Percentiles rank a stretch among this genome's conserved stretches.
Conservation (phyloP, 2,113 vertebrate species). For the Phainopepla nitens region DNA sequence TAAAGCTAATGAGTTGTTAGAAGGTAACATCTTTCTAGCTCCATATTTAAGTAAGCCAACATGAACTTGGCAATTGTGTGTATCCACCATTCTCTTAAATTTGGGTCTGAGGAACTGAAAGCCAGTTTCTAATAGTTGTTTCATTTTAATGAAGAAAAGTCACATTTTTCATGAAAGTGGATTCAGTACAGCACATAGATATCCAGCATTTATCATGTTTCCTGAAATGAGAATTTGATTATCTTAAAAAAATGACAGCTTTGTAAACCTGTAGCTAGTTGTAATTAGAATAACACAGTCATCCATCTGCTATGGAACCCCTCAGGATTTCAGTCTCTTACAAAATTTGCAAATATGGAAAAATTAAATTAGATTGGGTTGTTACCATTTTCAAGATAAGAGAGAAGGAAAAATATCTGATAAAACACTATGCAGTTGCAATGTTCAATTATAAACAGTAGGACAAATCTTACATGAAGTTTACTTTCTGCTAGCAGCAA, state of each 20-base stretch:
- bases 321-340: conserved; percentile 64
- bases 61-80: rapidly evolving
- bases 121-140: neutral
- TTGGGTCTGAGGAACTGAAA: neutral
- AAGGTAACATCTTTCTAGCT: neutral
- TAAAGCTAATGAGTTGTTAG: neutral
- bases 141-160: conserved; percentile 37
- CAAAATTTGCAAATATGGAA: conserved; percentile 68
- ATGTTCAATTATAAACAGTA: conserved; percentile 23
- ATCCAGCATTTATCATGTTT: conserved; percentile 54
- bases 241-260: conserved; percentile 59
- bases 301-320: conserved; percentile 69
- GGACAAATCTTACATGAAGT: neutral
- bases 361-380: conserved; percentile 65
- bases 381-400: conserved; percentile 56
- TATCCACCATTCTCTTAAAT: neutral
- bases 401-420: conserved; percentile 31
- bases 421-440: neutral
- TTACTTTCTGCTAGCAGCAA: conserved; percentile 1
- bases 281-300: conserved; percentile 70
- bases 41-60: neutral
- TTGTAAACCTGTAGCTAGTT: conserved; percentile 64
- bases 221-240: conserved; percentile 68
- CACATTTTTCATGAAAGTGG: neutral
- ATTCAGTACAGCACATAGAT: conserved; percentile 18